Conservation (phyloP, 1,140 invertebrate species). For the Tetramorium alpestre region DNA sequence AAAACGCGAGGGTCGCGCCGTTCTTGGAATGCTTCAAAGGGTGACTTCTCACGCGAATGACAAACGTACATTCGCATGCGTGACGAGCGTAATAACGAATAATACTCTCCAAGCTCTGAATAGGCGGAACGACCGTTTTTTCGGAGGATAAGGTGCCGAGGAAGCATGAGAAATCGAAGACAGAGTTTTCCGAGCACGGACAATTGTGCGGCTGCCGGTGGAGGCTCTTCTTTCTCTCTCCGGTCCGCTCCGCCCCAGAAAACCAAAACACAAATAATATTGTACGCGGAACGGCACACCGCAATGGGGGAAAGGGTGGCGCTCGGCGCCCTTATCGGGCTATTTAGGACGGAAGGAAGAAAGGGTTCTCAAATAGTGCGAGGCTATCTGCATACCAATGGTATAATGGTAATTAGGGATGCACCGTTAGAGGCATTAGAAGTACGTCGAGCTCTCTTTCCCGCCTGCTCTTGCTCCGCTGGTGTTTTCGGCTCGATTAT, state of each 20-base stretch:
- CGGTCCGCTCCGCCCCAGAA: constrained; percentile 80
- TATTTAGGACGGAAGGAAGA: constrained; percentile 70
- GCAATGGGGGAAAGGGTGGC: constrained; percentile 56
- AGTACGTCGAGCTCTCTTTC: constrained; percentile 37
- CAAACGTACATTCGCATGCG: constrained; percentile 31
- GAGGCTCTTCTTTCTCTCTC: constrained; percentile 78
- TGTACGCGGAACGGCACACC: constrained; percentile 55
- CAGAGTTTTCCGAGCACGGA: constrained; percentile 69
- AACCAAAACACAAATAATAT: constrained; percentile 85
- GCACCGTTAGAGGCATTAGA: constrained; percentile 80
- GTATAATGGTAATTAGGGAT: constrained; percentile 82
- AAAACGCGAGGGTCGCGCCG: not conserved
- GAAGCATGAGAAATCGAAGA: constrained; percentile 64
- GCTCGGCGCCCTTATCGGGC: constrained; percentile 72
- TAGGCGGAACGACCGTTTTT: constrained; percentile 23
- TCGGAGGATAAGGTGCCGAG: not conserved
- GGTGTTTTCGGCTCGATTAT: constrained; percentile 58
- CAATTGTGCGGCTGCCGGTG: constrained; percentile 75
- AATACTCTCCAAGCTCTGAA: constrained; percentile 10
- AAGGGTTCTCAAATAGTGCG: constrained; percentile 71
- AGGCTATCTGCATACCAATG: constrained; percentile 84
- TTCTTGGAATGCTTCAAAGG: constrained; percentile 28
- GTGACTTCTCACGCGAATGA: constrained; percentile 74
- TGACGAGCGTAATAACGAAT: constrained; percentile 57
- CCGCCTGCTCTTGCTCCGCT: constrained; percentile 10